Evolutionary conservation across 2,888 invertebrate species (phyloP).

Genomic region (Eucera pruinosa): DNA sequence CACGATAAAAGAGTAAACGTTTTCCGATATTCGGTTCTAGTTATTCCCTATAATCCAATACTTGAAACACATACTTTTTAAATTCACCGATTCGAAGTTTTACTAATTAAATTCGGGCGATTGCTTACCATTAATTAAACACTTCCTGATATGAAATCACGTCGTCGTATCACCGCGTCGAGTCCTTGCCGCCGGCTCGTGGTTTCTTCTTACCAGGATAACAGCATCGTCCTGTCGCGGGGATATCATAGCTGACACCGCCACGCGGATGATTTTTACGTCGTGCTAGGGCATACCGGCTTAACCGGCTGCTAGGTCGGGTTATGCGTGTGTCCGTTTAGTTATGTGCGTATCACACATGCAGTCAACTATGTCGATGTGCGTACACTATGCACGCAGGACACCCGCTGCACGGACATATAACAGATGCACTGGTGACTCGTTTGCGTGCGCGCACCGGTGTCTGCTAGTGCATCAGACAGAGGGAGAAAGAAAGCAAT

Average conservation of each 20-base stretch:
- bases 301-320: conserved; percentile 68
- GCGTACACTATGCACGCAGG: conserved; percentile 15
- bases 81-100: background rate
- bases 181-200: conserved; percentile 43
- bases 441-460: conserved; percentile 12
- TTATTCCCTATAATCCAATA: conserved; percentile 1
- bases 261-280: conserved; percentile 70
- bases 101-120: conserved; percentile 36
- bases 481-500: conserved; percentile 29
- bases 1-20: conserved; percentile 38
- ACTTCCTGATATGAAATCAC: conserved; percentile 32
- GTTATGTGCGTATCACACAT: conserved; percentile 5
- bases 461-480: conserved; percentile 45
- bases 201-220: conserved; percentile 21
- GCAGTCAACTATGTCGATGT: background rate
- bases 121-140: conserved; percentile 42
- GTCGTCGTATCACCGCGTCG: conserved; percentile 39
- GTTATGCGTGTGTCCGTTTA: conserved; percentile 22
- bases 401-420: conserved; percentile 46
- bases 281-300: conserved; percentile 68
- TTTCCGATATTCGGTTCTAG: conserved; percentile 27
- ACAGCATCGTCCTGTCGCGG: conserved; percentile 46
- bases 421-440: background rate
- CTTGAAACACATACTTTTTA: too few relatives aligned
- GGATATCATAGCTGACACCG: conserved; percentile 56